phyloP scores from a whole-genome alignment of 2,888 invertebrate species.

The Acleris laterana region DNA sequence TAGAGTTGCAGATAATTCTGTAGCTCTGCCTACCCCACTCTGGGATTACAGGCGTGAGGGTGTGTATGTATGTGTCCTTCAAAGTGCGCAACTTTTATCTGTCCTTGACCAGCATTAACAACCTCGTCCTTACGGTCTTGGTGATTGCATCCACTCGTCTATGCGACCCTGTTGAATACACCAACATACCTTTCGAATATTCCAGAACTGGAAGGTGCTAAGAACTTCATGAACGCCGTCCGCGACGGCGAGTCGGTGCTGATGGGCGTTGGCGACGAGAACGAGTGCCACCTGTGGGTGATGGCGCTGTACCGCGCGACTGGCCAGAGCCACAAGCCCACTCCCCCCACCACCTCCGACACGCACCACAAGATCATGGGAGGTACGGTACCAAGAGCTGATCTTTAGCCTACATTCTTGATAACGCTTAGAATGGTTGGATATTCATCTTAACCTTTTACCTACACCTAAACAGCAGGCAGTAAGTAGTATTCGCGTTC shows the following conservation, averaged over 20 bases:
- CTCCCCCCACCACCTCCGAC: conserved; percentile 94
- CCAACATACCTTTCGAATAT: conserved; percentile 12
- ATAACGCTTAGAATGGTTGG: not conserved
- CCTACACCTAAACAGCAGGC: too few species aligned
- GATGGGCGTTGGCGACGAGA: conserved; percentile 98
- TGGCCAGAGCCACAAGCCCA: conserved; percentile 99
- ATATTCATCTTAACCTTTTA: not conserved
- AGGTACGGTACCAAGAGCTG: conserved; percentile 81
- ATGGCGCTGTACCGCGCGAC: conserved; percentile 99
- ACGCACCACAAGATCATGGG: conserved; percentile 91
- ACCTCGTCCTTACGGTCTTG: too few species aligned
- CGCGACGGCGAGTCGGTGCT: conserved; percentile 99
- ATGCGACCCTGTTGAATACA: too few species aligned
- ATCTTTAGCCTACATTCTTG: not conserved
- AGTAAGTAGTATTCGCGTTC: too few species aligned
- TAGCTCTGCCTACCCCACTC: too few species aligned
- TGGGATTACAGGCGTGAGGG: too few species aligned
- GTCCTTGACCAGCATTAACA: too few species aligned
- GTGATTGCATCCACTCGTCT: too few species aligned
- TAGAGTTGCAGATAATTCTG: too few species aligned
- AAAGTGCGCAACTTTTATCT: too few species aligned
- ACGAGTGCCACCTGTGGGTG: conserved; percentile 99
- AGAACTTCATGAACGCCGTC: conserved; percentile 99
- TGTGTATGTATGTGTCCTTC: too few species aligned
- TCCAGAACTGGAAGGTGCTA: conserved; percentile 94